A percentile compares a stretch with the other conserved stretches of the same genome.
These are phyloP conservation scores for Bombyx mandarina DNA, from an alignment of 1,140 invertebrate species.

Conservation along the genomic window DNA sequence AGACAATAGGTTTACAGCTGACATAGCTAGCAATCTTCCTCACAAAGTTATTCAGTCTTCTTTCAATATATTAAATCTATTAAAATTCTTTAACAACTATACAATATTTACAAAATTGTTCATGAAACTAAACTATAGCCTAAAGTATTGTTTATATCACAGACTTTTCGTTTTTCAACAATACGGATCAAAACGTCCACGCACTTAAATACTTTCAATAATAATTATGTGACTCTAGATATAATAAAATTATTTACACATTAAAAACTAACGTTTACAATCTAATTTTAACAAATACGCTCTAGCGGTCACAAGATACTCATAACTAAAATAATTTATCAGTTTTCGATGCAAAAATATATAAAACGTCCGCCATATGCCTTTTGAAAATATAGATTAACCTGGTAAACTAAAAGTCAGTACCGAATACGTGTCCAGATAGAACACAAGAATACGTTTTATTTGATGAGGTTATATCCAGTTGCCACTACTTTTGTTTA, in stretches of 20 bases:
- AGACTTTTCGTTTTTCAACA: constrained; percentile 72
- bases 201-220: constrained; percentile 69
- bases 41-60: constrained; percentile 64
- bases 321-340: constrained; percentile 72
- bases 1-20: constrained; percentile 66
- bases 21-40: constrained; percentile 62
- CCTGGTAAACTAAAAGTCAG: constrained; percentile 19
- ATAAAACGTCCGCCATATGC: constrained; percentile 73
- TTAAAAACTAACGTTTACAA: constrained; percentile 68
- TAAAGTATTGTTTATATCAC: constrained; percentile 72
- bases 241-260: constrained; percentile 70
- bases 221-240: constrained; percentile 62
- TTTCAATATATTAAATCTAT: constrained; percentile 64
- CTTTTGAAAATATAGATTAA: constrained; percentile 63
- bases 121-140: constrained; percentile 65
- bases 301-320: constrained; percentile 68
- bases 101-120: constrained; percentile 68
- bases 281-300: constrained; percentile 68
- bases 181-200: constrained; percentile 71
- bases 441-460: constrained; percentile 10
- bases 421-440: background rate
- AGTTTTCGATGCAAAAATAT: constrained; percentile 72
- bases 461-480: constrained; percentile 47
- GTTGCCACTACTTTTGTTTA: constrained; percentile 41
- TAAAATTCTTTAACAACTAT: constrained; percentile 66